Evolutionary conservation across 1,140 invertebrate genomes (phyloP).

Genomic region (Rhizoglyphus robini): DNA sequence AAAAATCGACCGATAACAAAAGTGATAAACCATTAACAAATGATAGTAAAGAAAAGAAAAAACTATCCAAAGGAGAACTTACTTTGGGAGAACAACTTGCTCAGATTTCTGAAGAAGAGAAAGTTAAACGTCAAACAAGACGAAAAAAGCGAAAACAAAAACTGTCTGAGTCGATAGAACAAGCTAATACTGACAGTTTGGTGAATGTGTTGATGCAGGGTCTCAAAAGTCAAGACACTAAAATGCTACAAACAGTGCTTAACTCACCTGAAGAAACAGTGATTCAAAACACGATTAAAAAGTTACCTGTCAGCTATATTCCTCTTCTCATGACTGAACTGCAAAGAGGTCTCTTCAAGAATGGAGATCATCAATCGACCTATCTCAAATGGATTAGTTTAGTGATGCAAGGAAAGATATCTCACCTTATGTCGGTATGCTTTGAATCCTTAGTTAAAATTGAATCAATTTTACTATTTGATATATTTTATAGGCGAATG

Average conservation of each 20-base stretch:
- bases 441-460: neutral
- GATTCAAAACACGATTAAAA: slow-evolving; percentile 16
- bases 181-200: slow-evolving; percentile 21
- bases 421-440: slow-evolving; percentile 12
- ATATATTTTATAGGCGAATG: neutral
- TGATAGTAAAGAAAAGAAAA: too few relatives aligned
- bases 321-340: slow-evolving; percentile 5
- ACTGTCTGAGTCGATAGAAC: neutral
- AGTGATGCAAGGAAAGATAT: slow-evolving; percentile 1
- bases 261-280: slow-evolving; percentile 12
- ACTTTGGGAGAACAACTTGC: neutral
- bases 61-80: neutral
- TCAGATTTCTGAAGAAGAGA: neutral
- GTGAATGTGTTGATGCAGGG: slow-evolving; percentile 22
- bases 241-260: slow-evolving; percentile 21
- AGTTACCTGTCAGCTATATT: slow-evolving; percentile 10
- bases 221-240: slow-evolving; percentile 15
- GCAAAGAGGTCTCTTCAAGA: neutral
- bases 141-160: neutral
- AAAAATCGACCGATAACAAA: neutral
- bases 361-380: neutral
- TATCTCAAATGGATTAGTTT: slow-evolving; percentile 16
- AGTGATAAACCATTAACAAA: too few relatives aligned
- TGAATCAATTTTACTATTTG: neutral
- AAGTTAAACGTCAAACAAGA: neutral